Evolutionary conservation across 2,113 vertebrate genomes (phyloP), one percentile per base, ranked within the genome.

Genomic region (Stomatorhinus ivindoensis): DNA sequence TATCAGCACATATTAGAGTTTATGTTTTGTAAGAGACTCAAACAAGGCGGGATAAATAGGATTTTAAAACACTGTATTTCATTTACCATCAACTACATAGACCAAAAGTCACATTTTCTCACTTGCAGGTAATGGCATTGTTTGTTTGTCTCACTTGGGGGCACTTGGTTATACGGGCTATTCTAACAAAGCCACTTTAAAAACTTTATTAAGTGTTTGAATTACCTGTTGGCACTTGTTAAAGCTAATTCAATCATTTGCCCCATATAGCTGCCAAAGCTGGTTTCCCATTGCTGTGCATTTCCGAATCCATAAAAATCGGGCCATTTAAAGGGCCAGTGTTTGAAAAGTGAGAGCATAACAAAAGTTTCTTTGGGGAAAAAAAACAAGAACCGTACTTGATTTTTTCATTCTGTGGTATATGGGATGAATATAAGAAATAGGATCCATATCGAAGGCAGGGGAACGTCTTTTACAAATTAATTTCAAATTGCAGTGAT

Each of bases 181-280:
- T 89, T 84, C 89, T 50, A 87, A 89, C 88, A 82, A 90, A 89
- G 88, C 93, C 92, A 90, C 92, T 91, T 93, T 89, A 61, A 89
- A 88, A 91, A 92, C 91, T 95, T 96, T 95, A 96, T 96, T 95
- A 96, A 95, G 95, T 96, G 95, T 95, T 94, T 94, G 94, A 95
- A 94, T 95, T 93, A 94, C 94, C 94, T 92, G 92, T 93, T 95
- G 94, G 94, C 95, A 95, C 93, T 93, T 91, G 93, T 93, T 94
- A 93, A 95, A 93, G 93, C 94, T 95, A 95, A 96, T 96, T 94
- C 93, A 94, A 93, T 95, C 92, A 95, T 95, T 95, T 94, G 93
- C 93, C 95, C 93, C 93, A 89, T 93, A 89, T 93, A 95, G 92
- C 95, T 96, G 96, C 94, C 94, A 96, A 93, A 94, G 91, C 92